Conservation (phyloP, 1,140 invertebrate species). For the Propsilocerus akamusi region DNA sequence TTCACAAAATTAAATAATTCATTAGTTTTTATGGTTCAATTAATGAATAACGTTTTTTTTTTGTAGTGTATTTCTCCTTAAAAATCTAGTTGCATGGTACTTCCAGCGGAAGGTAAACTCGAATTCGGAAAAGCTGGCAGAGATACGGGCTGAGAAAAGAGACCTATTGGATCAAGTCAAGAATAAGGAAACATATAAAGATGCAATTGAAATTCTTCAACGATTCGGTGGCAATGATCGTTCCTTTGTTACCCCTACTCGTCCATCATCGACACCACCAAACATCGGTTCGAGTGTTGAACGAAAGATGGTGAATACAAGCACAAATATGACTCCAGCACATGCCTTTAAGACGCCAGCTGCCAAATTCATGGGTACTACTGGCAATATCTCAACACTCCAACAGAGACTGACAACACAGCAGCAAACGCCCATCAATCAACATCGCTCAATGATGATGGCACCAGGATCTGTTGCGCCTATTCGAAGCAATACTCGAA, state of each 20-base stretch:
- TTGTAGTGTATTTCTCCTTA: slow-evolving; percentile 66
- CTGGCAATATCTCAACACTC: slow-evolving; percentile 6
- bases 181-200: slow-evolving; percentile 93
- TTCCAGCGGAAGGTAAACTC: slow-evolving; percentile 64
- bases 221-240: slow-evolving; percentile 17
- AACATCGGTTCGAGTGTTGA: slow-evolving; percentile 7
- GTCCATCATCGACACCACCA: slow-evolving; percentile 14
- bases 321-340: not conserved
- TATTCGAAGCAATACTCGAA: slow-evolving; percentile 30
- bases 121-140: slow-evolving; percentile 56
- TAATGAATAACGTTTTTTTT: slow-evolving; percentile 17
- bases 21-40: slow-evolving; percentile 2
- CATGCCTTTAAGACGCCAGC: not conserved
- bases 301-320: slow-evolving; percentile 6
- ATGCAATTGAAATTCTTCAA: slow-evolving; percentile 19
- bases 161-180: slow-evolving; percentile 88
- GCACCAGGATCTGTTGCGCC: slow-evolving; percentile 20
- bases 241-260: slow-evolving; percentile 16
- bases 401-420: slow-evolving; percentile 8
- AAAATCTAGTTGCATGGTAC: slow-evolving; percentile 67
- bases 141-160: slow-evolving; percentile 63
- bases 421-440: slow-evolving; percentile 18
- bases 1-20: not conserved
- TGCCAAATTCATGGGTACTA: slow-evolving; percentile 3
- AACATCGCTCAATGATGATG: slow-evolving; percentile 20